Evolutionary conservation across 2,797 vertebrate genomes (phyloP).

Genomic region (Sebastes iracundus): DNA sequence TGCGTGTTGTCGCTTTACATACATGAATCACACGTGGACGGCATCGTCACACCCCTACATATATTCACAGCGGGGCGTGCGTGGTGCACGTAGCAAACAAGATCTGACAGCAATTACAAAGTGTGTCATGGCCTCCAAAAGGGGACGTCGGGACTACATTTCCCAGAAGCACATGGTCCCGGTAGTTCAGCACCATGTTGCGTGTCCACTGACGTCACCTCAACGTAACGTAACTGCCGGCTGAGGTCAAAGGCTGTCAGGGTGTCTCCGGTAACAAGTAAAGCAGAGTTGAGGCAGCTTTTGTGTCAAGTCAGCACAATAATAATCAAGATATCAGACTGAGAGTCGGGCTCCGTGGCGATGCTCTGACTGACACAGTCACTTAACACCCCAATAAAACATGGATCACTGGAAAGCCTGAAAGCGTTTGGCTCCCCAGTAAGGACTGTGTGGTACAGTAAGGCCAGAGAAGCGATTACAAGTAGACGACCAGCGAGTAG

Average conservation of each 20-base stretch:
- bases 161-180: conserved; percentile 40
- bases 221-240: background rate
- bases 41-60: conserved; percentile 8
- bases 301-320: conserved; percentile 52
- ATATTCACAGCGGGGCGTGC: conserved; percentile 9
- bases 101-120: conserved; percentile 25
- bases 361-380: conserved; percentile 22
- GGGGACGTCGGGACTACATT: conserved; percentile 29
- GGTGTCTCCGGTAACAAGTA: conserved; percentile 58
- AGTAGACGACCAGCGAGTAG: conserved; percentile 34
- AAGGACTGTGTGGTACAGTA: conserved; percentile 62
- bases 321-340: conserved; percentile 26
- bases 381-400: conserved; percentile 8
- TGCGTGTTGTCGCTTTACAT: conserved; percentile 32
- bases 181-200: conserved; percentile 58
- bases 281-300: conserved; percentile 64
- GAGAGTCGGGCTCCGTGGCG: conserved; percentile 34
- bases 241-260: conserved; percentile 40
- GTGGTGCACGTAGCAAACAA: conserved; percentile 15
- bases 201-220: conserved; percentile 22
- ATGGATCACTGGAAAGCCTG: conserved; percentile 12
- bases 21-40: conserved; percentile 41
- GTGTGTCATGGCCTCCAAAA: conserved; percentile 23
- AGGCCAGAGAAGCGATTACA: conserved; percentile 56
- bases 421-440: background rate